A percentile compares a stretch with the other conserved stretches of the same genome.
These are phyloP conservation scores for Brotula barbata DNA, from an alignment of 2,797 vertebrate genomes.

Conservation along the genomic window DNA sequence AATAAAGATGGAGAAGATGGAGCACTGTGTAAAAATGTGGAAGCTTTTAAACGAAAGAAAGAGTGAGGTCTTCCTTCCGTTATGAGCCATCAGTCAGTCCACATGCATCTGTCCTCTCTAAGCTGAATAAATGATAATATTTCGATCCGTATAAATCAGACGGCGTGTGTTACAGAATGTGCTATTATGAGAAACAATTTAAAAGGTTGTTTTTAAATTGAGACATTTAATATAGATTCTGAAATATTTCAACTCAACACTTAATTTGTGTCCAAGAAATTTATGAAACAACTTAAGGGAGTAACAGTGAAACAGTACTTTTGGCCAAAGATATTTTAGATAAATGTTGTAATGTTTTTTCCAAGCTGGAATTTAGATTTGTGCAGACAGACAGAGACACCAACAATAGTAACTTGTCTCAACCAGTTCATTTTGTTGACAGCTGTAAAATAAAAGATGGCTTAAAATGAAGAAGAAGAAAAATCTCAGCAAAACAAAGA, in stretches of 20 bases:
- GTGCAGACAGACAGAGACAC: too few relatives aligned
- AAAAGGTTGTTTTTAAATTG: constrained; percentile 16
- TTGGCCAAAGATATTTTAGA: too few relatives aligned
- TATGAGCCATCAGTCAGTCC: constrained; percentile 60
- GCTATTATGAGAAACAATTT: constrained; percentile 21
- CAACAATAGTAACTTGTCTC: too few relatives aligned
- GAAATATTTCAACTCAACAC: constrained; percentile 15
- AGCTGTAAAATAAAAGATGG: too few relatives aligned
- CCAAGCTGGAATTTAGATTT: too few relatives aligned
- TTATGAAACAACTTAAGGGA: neutral
- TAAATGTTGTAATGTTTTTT: too few relatives aligned
- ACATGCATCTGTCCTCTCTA: constrained; percentile 35
- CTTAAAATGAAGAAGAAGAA: too few relatives aligned
- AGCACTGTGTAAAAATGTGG: constrained; percentile 53
- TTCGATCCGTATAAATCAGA: constrained; percentile 55
- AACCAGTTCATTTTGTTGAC: too few relatives aligned
- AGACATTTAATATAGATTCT: constrained; percentile 11
- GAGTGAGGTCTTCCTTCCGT: constrained; percentile 48
- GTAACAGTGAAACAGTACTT: neutral
- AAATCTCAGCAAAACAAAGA: too few relatives aligned
- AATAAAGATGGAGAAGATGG: constrained; percentile 63
- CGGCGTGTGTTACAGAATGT: constrained; percentile 18
- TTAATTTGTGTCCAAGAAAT: constrained; percentile 13
- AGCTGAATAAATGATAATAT: constrained; percentile 54
- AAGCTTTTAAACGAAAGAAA: constrained; percentile 57